A percentile compares a stretch with the other conserved stretches of the same genome.
phyloP scores from a whole-genome alignment of 2,113 vertebrate species.

The Thomomys bottae region DNA sequence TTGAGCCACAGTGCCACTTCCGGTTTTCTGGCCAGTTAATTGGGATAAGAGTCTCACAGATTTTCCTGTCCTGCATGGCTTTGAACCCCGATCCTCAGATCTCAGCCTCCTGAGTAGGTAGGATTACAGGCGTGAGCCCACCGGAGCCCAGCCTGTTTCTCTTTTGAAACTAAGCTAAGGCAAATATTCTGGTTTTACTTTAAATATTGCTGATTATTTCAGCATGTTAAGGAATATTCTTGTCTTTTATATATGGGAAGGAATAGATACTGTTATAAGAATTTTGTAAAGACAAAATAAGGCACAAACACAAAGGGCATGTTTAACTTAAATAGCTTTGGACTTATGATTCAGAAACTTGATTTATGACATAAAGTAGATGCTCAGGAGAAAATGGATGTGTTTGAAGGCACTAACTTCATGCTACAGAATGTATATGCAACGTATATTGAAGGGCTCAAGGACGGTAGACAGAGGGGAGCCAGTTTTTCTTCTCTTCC shows the following conservation, averaged over 20 bases:
- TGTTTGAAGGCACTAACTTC: background rate
- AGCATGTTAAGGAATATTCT: background rate
- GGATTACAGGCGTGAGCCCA: too few relatives aligned
- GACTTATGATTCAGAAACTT: constrained; percentile 30
- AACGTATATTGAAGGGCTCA: background rate
- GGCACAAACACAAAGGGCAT: background rate
- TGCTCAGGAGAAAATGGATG: background rate
- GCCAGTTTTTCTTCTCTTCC: background rate
- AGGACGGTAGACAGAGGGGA: too few relatives aligned
- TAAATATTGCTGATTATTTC: constrained; percentile 21
- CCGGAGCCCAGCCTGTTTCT: constrained; percentile 7
- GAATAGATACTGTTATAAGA: background rate
- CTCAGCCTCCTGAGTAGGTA: too few relatives aligned
- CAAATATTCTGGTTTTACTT: background rate
- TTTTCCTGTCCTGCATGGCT: too few relatives aligned
- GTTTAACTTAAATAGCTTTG: constrained; percentile 24
- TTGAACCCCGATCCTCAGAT: too few relatives aligned
- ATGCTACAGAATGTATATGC: background rate
- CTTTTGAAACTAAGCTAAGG: background rate
- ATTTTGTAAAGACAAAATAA: constrained; percentile 20
- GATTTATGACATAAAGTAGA: background rate
- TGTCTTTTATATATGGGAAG: background rate
- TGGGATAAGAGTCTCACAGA: too few relatives aligned
- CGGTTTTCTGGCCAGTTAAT: too few relatives aligned
- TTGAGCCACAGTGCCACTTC: too few relatives aligned